phyloP scores from a whole-genome alignment of 1,140 invertebrate species.

The Bombus consobrinus region DNA sequence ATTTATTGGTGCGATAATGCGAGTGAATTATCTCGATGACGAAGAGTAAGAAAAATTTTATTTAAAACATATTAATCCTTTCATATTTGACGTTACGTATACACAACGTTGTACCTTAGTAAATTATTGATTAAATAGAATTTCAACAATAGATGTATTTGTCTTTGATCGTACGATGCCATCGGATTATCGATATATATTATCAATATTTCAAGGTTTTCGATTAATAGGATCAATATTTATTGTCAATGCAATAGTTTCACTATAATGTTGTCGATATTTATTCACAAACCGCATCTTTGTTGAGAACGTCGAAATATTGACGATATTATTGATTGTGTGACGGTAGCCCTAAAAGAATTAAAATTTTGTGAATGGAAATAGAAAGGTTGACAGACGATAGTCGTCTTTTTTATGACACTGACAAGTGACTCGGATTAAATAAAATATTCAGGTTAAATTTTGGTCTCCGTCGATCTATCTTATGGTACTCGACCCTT shows the following conservation, averaged over 20 bases:
- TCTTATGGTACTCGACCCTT: background rate
- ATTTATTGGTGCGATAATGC: background rate
- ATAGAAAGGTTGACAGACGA: background rate
- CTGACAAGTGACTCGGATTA: background rate
- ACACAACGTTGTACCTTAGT: background rate
- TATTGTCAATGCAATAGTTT: too few species aligned
- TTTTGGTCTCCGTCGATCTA: background rate
- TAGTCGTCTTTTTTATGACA: background rate
- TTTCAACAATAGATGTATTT: too few species aligned
- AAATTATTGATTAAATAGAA: too few species aligned
- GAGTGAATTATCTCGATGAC: background rate
- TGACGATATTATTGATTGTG: too few species aligned
- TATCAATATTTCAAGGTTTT: too few species aligned
- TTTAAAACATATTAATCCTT: background rate
- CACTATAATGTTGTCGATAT: too few species aligned
- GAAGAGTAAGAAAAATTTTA: background rate
- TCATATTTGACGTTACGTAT: background rate
- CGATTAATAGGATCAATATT: too few species aligned
- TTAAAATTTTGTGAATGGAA: background rate
- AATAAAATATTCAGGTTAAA: background rate
- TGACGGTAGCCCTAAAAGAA: too few species aligned
- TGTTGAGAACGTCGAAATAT: too few species aligned
- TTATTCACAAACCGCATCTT: too few species aligned
- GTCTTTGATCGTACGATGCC: too few species aligned
- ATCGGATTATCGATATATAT: too few species aligned